phyloP scores from a whole-genome alignment of 2,113 vertebrate species.

The Dascyllus trimaculatus region DNA sequence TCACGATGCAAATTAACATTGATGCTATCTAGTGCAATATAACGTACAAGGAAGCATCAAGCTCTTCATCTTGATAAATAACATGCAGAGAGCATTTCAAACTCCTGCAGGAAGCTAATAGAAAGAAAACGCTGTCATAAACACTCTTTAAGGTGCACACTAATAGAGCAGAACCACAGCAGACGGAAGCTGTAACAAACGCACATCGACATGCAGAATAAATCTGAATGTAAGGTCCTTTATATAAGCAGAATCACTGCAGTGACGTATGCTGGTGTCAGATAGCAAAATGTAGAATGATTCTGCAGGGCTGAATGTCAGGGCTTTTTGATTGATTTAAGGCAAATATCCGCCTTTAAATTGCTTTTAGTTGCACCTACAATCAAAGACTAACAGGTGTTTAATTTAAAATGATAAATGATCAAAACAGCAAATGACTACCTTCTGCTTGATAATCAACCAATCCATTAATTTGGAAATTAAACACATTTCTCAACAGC shows the following conservation, averaged over 20 bases:
- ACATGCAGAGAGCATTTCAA: background rate
- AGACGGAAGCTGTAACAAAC: background rate
- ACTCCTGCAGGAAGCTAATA: background rate
- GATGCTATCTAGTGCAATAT: background rate
- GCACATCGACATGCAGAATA: background rate
- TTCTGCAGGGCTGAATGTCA: no score
- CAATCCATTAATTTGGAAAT: no score
- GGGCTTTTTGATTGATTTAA: no score
- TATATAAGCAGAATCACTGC: slow-evolving; percentile 8
- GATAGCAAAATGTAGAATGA: background rate
- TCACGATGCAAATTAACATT: background rate
- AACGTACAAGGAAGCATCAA: slow-evolving; percentile 13
- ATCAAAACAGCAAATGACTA: background rate
- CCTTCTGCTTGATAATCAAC: no score
- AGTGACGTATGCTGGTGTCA: background rate
- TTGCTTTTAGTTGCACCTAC: no score
- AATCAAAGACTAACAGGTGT: background rate
- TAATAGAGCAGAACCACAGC: background rate
- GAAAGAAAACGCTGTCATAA: slow-evolving; percentile 4
- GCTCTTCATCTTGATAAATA: slow-evolving; percentile 14
- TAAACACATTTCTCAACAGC: no score
- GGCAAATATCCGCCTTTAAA: no score
- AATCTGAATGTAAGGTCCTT: background rate
- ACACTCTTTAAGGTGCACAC: background rate
- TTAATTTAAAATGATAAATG: background rate